Percentiles rank a stretch among this genome's conserved stretches.
phyloP scores from a whole-genome alignment of 2,113 vertebrate genomes.

The Struthio camelus region DNA sequence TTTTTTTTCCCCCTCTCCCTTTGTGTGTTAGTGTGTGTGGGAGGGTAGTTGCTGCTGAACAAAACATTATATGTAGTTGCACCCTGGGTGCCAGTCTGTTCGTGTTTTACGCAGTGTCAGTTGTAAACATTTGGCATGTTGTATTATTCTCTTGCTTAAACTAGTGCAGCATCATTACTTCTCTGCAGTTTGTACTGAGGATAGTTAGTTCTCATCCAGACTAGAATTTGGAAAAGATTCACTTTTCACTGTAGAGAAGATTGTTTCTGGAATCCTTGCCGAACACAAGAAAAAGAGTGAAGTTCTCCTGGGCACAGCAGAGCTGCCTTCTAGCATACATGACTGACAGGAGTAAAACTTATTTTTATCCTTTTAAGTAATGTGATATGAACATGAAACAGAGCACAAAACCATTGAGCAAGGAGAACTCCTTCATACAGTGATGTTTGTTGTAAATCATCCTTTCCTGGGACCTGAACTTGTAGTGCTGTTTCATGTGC shows the following conservation, averaged over 20 bases:
- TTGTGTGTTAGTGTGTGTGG: background rate
- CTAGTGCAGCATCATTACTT: background rate
- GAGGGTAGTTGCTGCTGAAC: constrained; percentile 3
- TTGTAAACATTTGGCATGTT: constrained; percentile 22
- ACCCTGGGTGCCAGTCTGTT: background rate
- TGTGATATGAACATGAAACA: background rate
- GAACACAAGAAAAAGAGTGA: background rate
- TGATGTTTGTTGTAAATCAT: background rate
- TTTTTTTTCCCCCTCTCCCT: background rate
- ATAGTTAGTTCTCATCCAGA: background rate
- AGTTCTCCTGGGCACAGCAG: background rate
- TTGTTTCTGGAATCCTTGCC: background rate
- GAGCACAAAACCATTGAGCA: background rate
- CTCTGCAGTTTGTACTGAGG: background rate
- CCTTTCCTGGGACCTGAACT: background rate
- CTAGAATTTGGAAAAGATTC: background rate
- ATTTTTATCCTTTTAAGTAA: constrained; percentile 28
- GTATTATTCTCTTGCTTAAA: background rate
- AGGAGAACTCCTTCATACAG: background rate
- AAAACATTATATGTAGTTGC: background rate
- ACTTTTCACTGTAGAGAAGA: background rate
- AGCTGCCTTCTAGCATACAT: background rate
- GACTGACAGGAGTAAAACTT: background rate
- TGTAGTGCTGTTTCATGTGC: background rate
- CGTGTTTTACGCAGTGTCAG: background rate